Conservation (phyloP, 2,797 vertebrate genomes). For the Platalea minor region DNA sequence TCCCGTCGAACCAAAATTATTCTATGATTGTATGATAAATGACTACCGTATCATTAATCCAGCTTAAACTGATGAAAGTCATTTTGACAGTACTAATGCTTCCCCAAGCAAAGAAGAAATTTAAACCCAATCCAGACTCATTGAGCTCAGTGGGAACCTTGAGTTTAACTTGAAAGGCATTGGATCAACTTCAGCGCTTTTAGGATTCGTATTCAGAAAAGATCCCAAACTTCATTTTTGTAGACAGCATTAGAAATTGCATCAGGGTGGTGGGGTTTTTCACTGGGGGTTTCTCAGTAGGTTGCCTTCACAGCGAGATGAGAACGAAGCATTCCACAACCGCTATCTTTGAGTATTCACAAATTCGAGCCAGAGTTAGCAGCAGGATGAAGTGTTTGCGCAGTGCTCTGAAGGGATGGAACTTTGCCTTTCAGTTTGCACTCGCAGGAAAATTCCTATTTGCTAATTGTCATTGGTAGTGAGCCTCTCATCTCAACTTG, state of each 20-base stretch:
- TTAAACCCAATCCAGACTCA: background rate
- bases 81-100: background rate
- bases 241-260: background rate
- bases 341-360: background rate
- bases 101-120: background rate
- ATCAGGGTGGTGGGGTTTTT: background rate
- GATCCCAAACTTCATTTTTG: background rate
- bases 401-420: background rate
- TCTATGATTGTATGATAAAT: slow-evolving; percentile 17
- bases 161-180: background rate
- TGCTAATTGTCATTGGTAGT: background rate
- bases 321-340: background rate
- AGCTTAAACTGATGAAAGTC: slow-evolving; percentile 17
- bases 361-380: background rate
- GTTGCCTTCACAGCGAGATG: background rate
- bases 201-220: background rate
- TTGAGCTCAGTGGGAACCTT: background rate
- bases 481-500: background rate
- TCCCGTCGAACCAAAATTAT: background rate
- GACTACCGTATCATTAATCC: background rate
- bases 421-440: background rate
- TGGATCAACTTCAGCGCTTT: background rate
- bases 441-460: background rate
- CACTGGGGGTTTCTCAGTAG: background rate
- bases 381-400: background rate